Base-by-base conservation (phyloP, 2,888 invertebrate species). In the Apamea monoglypha region DNA sequence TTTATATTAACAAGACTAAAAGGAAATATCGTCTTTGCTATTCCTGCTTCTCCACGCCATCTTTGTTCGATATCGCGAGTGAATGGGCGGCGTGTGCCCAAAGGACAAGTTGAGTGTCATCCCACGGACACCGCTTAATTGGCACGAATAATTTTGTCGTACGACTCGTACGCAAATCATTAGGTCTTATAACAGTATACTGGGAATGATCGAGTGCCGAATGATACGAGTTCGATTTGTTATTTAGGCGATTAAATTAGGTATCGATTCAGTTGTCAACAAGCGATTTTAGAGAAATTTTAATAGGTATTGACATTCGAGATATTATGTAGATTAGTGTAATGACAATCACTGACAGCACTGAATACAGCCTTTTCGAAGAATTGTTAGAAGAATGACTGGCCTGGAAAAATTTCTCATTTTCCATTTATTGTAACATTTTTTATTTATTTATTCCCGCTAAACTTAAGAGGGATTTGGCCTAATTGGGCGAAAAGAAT, bases 31-130 rank as follows among this genome's bases (percentile, higher is more conserved):
- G 0, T 0, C 7, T 1, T 72, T 12, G 14, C 59, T 44, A 44
- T 67, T 32, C 8, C 3, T 16, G 61, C 87, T n/a, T 76, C 91
- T 93, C 92, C 78, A 87, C 72, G 47, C 66, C 63, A 61, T 78
- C 64, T 25, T 70, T 91, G 91, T 94, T 90, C 92, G 85, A 75
- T 89, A 91, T 91, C 87, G 89, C 90, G 88, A 90, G 90, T 90
- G 74, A 73, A 91, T 87, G 78, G 83, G 81, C 87, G 91, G 86
- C 91, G 90, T 93, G 90, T 93, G 92, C 92, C 92, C 90, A 93
- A 93, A 94, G 93, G 93, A 95, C 92, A 93, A 92, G 84, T 90
- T 92, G 80, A 87, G 91, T 95, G 94, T 94, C 93, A 93, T 94
- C 93, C 86, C 84, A 82, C 86, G 88, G 85, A 87, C 90, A 87